phyloP scores from a whole-genome alignment of 2,797 vertebrate species.

The Coendou prehensilis region DNA sequence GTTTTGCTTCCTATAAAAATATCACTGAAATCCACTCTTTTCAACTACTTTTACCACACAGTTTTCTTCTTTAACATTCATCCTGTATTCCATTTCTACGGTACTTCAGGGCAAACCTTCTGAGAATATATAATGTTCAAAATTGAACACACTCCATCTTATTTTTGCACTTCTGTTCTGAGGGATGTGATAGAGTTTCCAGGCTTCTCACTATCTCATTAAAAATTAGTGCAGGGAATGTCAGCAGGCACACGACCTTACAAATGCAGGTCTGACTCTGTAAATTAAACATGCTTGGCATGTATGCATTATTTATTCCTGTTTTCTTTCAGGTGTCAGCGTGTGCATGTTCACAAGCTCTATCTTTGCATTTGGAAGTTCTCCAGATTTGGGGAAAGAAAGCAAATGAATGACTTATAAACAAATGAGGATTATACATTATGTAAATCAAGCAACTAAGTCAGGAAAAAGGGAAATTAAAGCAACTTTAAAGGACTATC shows the following conservation, averaged over 20 bases:
- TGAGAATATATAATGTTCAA: slow-evolving; percentile 38
- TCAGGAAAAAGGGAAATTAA: slow-evolving; percentile 43
- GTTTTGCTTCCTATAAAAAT: background rate
- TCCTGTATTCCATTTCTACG: background rate
- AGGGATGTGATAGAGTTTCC: slow-evolving; percentile 47
- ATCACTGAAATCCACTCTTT: background rate
- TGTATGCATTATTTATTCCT: slow-evolving; percentile 61
- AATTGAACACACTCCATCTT: slow-evolving; percentile 21
- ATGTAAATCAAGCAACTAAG: slow-evolving; percentile 62
- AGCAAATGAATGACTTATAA: slow-evolving; percentile 65
- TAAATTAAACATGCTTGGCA: slow-evolving; percentile 73
- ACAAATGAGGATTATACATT: slow-evolving; percentile 63
- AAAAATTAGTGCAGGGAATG: slow-evolving; percentile 64
- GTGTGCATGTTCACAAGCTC: background rate
- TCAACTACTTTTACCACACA: slow-evolving; percentile 52
- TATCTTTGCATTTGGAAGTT: background rate
- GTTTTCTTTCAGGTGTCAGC: slow-evolving; percentile 17
- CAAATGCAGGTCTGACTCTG: slow-evolving; percentile 61
- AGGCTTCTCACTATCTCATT: slow-evolving; percentile 34
- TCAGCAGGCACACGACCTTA: slow-evolving; percentile 48
- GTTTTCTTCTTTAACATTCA: background rate
- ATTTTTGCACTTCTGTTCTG: background rate
- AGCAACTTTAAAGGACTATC: slow-evolving; percentile 16
- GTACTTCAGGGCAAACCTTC: background rate
- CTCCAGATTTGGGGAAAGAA: slow-evolving; percentile 18